Evolutionary conservation across 2,113 vertebrate species (phyloP).

Genomic region (Centropus bengalensis): DNA sequence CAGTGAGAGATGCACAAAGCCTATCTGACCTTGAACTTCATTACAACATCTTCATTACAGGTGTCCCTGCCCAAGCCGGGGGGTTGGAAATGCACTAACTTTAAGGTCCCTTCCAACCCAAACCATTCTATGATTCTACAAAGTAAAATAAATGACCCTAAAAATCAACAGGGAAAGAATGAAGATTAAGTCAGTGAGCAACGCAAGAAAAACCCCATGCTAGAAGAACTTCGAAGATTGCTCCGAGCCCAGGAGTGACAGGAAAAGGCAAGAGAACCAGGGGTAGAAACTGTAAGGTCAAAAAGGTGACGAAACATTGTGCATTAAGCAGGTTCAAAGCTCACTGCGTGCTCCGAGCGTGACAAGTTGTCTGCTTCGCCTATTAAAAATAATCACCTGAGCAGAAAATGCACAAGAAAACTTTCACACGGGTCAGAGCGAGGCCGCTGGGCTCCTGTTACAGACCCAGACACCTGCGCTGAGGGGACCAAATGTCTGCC

Average conservation of each 20-base stretch:
- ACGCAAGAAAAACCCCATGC: neutral
- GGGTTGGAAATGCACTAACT: too few relatives aligned
- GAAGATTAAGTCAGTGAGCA: neutral
- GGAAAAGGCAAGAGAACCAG: neutral
- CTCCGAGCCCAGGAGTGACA: neutral
- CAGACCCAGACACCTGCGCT: neutral
- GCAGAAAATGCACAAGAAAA: neutral
- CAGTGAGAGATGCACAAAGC: neutral
- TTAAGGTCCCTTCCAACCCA: too few relatives aligned
- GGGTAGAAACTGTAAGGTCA: neutral
- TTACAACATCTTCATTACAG: neutral
- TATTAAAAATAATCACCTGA: neutral
- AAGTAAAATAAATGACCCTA: neutral
- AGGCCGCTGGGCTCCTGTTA: neutral
- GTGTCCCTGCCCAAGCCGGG: too few relatives aligned
- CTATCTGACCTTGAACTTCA: neutral
- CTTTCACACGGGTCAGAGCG: neutral
- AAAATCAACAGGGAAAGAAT: neutral
- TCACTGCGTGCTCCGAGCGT: neutral
- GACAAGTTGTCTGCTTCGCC: neutral
- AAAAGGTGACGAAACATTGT: neutral
- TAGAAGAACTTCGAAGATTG: neutral
- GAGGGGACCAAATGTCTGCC: neutral
- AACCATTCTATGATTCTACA: neutral
- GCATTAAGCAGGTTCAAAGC: neutral